phyloP scores from a whole-genome alignment of 2,797 vertebrate species.

The Octomys mimax region DNA sequence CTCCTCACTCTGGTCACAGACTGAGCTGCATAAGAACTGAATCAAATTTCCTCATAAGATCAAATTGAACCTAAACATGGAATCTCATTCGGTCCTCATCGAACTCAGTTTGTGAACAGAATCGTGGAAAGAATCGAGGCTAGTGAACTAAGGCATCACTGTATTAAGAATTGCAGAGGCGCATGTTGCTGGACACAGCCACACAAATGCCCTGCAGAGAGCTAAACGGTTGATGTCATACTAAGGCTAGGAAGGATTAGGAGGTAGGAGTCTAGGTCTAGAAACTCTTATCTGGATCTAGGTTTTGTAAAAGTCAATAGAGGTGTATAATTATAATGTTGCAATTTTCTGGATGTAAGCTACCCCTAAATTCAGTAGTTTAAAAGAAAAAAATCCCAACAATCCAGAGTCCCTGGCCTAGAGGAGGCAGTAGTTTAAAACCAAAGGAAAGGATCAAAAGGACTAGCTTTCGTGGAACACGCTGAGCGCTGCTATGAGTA shows the following conservation, averaged over 20 bases:
- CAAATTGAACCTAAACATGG: not conserved
- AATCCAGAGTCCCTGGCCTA: not conserved
- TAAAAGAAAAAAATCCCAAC: not conserved
- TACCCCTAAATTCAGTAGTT: not conserved
- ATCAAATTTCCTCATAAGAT: not conserved
- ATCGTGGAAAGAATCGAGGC: not conserved
- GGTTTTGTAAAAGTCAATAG: not conserved
- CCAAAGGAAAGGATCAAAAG: not conserved
- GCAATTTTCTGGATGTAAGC: not conserved
- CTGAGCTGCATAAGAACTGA: not conserved
- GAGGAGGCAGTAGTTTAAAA: not conserved
- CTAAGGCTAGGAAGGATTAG: not conserved
- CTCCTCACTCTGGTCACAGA: not conserved
- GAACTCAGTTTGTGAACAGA: not conserved
- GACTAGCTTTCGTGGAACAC: not conserved
- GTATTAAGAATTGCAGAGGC: not conserved
- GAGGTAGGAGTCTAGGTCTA: not conserved
- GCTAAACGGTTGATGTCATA: not conserved
- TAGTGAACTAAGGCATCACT: not conserved
- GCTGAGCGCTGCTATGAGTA: not conserved
- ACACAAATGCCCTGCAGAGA: not conserved
- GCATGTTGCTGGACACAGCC: not conserved
- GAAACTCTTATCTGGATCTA: not conserved
- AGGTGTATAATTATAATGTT: not conserved
- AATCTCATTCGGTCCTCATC: not conserved